A percentile compares a stretch with the other conserved stretches of the same genome.
phyloP scores from a whole-genome alignment of 53 echinoderm and acorn worm genomes.

The Mesocentrotus franciscanus region DNA sequence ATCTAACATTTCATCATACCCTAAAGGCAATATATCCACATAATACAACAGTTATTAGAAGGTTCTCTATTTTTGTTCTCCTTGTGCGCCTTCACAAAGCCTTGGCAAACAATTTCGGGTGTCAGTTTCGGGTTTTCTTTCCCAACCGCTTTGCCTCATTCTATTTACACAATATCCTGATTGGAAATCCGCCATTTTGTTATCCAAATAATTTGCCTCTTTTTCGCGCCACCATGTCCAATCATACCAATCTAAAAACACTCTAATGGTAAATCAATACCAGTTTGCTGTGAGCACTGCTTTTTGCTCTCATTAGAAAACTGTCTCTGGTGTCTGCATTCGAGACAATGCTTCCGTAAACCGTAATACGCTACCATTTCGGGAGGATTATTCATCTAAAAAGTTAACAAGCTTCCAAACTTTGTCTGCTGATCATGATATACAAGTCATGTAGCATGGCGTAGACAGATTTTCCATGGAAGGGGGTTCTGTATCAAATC shows the following conservation, averaged over 20 bases:
- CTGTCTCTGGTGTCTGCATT: neutral
- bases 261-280: slow-evolving; percentile 57
- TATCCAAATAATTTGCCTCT: slow-evolving; percentile 27
- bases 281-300: slow-evolving; percentile 4
- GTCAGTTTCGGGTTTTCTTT: neutral
- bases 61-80: neutral
- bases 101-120: neutral
- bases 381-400: neutral
- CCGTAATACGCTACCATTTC: neutral
- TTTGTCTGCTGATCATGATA: neutral
- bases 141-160: neutral
- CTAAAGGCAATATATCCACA: neutral
- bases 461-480: neutral
- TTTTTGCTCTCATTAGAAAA: neutral
- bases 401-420: neutral
- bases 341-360: slow-evolving; percentile 38
- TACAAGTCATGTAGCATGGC: neutral
- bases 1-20: neutral
- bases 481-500: neutral
- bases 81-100: no score
- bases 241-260: slow-evolving; percentile 44
- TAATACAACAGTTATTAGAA: neutral
- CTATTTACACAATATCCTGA: neutral
- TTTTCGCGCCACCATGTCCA: slow-evolving; percentile 3
- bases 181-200: slow-evolving; percentile 1